Evolutionary conservation across 2,113 vertebrate species (phyloP), one percentile per base, ranked within the genome.

Genomic region (Percopsis transmontana): DNA sequence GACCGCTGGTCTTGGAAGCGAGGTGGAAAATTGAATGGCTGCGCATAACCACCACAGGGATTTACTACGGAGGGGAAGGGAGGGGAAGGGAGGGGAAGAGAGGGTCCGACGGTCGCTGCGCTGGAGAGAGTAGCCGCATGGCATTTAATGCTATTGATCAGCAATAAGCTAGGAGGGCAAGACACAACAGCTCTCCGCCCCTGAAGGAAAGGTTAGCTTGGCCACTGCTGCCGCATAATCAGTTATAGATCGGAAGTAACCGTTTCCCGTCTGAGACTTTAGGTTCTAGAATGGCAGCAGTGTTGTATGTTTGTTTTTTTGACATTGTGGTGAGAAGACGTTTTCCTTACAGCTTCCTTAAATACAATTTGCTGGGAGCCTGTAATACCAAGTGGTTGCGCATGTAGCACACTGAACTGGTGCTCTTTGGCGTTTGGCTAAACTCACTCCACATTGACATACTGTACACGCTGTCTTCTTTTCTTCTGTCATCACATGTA

Each of bases 91-190:
- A n/a, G n/a, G n/a, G n/a, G n/a, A n/a, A n/a, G n/a, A n/a, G n/a
- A 63, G 57, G 74, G 52, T 69, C 62, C 76, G 76, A 60, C 63
- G 69, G 65, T 59, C 68, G 40, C 52, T 59, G 70, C 72, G 76
- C 68, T 62, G 54, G 59, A 68, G 77, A 74, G 77, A 60, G 84
- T 74, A 73, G 74, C 67, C 2, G 38, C 72, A 63, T 71, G 71
- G 58, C 76, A 83, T 83, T 86, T 83, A 77, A 85, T 82, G 62
- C 62, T 78, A 87, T 87, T 82, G 85, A 89, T 85, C 71, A 80
- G 81, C 74, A 77, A 77, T 83, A 75, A 82, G 86, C 75, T 21
- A 23, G 42, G 64, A 78, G 74, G 47, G 63, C 73, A 84, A 72
- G 54, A 61, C 68, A 73, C 67, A 71, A 59, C 76, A 68, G 67